Percentiles rank a stretch among this genome's conserved stretches.
Evolutionary conservation across 2,888 invertebrate species (phyloP).

Genomic region (Bombylius discolor): DNA sequence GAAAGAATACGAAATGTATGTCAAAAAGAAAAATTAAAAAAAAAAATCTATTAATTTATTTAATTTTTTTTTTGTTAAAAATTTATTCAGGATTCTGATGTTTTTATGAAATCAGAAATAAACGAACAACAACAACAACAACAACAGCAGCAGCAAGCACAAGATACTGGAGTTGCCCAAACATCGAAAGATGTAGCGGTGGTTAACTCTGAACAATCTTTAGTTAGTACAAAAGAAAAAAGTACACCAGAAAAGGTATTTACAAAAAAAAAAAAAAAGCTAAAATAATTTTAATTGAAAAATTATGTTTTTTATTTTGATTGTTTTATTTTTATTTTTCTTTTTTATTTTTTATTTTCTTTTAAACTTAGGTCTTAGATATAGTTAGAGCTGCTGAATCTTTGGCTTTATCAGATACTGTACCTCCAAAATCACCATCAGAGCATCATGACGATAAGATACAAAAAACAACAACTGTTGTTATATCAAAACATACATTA

Average conservation of each 20-base stretch:
- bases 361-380: conserved; percentile 57
- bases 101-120: conserved; percentile 29
- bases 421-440: conserved; percentile 63
- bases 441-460: conserved; percentile 47
- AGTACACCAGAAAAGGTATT: conserved; percentile 66
- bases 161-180: conserved; percentile 18
- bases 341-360: neutral
- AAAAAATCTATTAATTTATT: too few relatives aligned
- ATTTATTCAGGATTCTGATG: conserved; percentile 30
- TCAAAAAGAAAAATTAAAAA: conserved; percentile 2
- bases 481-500: conserved; percentile 86
- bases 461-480: conserved; percentile 79
- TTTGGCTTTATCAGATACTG: conserved; percentile 45
- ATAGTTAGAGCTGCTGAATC: conserved; percentile 81
- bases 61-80: neutral
- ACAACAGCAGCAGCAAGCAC: neutral
- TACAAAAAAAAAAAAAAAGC: neutral
- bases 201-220: conserved; percentile 25
- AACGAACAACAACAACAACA: conserved; percentile 10
- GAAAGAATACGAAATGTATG: conserved; percentile 31
- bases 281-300: neutral
- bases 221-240: conserved; percentile 55
- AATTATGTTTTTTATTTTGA: neutral
- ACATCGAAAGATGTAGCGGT: conserved; percentile 24
- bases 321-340: too few relatives aligned